Evolutionary conservation across 2,888 invertebrate genomes (phyloP).

Genomic region (Rugalucina vietnamica): DNA sequence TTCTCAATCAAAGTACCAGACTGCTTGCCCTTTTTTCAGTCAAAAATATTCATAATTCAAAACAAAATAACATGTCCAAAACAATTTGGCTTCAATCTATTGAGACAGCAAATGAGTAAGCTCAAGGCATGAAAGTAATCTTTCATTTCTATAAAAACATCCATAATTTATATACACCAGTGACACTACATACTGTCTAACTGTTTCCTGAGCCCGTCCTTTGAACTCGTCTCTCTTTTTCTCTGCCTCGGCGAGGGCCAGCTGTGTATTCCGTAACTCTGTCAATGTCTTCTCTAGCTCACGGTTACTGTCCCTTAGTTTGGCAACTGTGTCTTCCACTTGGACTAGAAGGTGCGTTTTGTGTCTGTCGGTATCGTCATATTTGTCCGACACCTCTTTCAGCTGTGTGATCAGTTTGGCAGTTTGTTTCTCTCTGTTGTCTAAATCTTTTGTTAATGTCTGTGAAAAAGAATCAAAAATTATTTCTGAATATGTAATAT

Average conservation of each 20-base stretch:
- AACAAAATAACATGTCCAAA: too few relatives aligned
- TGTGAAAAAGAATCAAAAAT: conserved; percentile 65
- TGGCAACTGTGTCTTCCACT: conserved; percentile 75
- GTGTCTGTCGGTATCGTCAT: conserved; percentile 76
- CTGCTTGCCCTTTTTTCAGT: too few relatives aligned
- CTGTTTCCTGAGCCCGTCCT: conserved; percentile 80
- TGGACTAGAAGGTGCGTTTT: conserved; percentile 72
- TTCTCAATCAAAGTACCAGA: too few relatives aligned
- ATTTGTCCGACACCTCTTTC: conserved; percentile 77
- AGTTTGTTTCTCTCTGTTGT: conserved; percentile 76
- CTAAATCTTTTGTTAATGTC: conserved; percentile 80
- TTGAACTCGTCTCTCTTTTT: conserved; percentile 81
- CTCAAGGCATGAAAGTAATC: too few relatives aligned
- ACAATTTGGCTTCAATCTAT: too few relatives aligned
- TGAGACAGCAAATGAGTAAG: too few relatives aligned
- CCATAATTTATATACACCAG: too few relatives aligned
- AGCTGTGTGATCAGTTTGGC: conserved; percentile 78
- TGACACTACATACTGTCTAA: conserved; percentile 81
- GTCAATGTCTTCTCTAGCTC: conserved; percentile 75
- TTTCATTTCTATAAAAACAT: too few relatives aligned
- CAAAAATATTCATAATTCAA: too few relatives aligned
- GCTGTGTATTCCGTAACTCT: conserved; percentile 75
- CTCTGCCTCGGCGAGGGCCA: conserved; percentile 75
- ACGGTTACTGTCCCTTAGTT: conserved; percentile 72
- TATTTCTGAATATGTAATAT: too few relatives aligned